Conservation (phyloP, 2,797 vertebrate genomes). For the Dallia pectoralis region DNA sequence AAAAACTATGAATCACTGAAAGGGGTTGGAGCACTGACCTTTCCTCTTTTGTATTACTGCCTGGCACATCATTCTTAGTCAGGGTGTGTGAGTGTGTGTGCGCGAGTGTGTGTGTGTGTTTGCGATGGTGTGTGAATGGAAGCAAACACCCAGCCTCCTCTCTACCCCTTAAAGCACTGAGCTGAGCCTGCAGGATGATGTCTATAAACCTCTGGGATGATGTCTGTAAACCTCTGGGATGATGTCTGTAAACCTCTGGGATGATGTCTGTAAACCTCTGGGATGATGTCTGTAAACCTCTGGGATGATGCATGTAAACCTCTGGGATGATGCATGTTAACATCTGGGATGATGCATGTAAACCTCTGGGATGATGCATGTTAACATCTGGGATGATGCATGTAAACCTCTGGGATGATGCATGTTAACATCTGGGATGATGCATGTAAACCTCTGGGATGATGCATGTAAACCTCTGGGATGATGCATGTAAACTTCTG, state of each 20-base stretch:
- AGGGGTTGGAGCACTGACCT: slow-evolving; percentile 3
- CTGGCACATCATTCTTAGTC: slow-evolving; percentile 9
- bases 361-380: background rate
- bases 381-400: background rate
- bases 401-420: background rate
- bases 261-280: background rate
- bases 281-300: background rate
- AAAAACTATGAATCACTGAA: slow-evolving; percentile 21
- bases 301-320: background rate
- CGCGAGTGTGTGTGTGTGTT: background rate
- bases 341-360: background rate
- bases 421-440: background rate
- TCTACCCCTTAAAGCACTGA: too few relatives aligned
- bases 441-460: background rate
- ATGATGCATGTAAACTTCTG: too few relatives aligned
- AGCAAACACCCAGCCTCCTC: too few relatives aligned
- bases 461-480: background rate
- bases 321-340: background rate
- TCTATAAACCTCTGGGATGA: too few relatives aligned
- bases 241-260: too few relatives aligned
- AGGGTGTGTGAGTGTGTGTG: slow-evolving; percentile 12
- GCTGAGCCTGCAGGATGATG: too few relatives aligned
- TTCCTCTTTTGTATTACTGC: slow-evolving; percentile 37
- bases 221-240: too few relatives aligned
- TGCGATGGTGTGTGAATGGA: too few relatives aligned